Conservation (phyloP, 2,797 vertebrate species). For the Melanogrammus aeglefinus region DNA sequence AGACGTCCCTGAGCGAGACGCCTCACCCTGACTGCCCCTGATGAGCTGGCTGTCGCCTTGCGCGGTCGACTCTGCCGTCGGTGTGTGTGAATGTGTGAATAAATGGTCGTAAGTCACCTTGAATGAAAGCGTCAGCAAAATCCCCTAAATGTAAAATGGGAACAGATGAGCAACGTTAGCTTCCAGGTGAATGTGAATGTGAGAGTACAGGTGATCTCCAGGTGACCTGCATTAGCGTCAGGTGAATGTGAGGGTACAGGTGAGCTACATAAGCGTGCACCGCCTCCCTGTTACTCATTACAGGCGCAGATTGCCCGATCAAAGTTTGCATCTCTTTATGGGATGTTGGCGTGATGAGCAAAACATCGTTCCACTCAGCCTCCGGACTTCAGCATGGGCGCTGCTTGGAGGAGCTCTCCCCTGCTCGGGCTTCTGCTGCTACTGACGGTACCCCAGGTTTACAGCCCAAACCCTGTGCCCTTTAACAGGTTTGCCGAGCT, state of each 20-base stretch:
- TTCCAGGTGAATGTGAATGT: background rate
- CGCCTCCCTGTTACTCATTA: slow-evolving; percentile 2
- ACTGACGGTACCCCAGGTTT: background rate
- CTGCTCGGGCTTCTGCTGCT: background rate
- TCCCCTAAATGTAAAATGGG: too few relatives aligned
- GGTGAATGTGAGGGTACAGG: background rate
- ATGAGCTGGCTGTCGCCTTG: too few relatives aligned
- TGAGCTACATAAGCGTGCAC: background rate
- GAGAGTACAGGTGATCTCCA: background rate
- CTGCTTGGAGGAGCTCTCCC: background rate
- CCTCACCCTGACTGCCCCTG: too few relatives aligned
- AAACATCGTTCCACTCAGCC: background rate
- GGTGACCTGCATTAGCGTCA: background rate
- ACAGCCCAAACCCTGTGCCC: background rate
- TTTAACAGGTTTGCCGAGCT: background rate
- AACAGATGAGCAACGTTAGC: background rate
- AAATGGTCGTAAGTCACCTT: too few relatives aligned
- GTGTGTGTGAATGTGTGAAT: too few relatives aligned
- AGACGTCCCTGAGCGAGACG: background rate
- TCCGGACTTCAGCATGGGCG: background rate
- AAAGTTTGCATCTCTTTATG: background rate
- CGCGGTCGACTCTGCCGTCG: too few relatives aligned
- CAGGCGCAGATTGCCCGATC: background rate
- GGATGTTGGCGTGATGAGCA: background rate
- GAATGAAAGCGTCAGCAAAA: too few relatives aligned